Evolutionary conservation across 2,113 vertebrate species (phyloP).

Genomic region (Hypanus sabinus): DNA sequence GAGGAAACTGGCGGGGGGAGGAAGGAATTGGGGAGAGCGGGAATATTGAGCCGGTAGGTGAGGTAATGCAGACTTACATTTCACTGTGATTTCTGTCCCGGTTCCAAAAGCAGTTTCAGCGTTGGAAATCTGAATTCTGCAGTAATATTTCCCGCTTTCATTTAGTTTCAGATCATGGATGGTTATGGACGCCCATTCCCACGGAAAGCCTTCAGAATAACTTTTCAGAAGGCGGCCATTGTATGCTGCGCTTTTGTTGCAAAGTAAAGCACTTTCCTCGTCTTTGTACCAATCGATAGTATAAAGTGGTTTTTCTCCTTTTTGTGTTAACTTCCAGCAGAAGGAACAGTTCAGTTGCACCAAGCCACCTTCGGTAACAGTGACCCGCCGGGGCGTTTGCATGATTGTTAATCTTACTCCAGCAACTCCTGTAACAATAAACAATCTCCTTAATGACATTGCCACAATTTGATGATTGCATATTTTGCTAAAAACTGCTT

Average conservation of each 20-base stretch:
- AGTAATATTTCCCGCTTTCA: background rate
- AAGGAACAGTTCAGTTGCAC: background rate
- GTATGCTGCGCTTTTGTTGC: background rate
- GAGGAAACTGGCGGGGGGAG: no score
- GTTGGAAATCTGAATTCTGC: background rate
- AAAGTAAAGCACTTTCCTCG: fast-evolving
- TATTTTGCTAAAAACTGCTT: no score
- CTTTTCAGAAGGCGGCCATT: background rate
- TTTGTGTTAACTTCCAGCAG: background rate
- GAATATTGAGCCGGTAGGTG: background rate
- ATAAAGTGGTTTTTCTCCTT: background rate
- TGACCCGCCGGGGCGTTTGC: background rate
- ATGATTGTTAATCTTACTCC: background rate
- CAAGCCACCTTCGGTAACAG: background rate
- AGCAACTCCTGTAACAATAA: background rate
- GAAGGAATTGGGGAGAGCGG: no score
- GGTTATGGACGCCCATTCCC: background rate
- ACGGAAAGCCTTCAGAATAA: no score
- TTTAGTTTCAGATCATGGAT: background rate
- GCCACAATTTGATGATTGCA: no score
- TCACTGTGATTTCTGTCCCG: background rate
- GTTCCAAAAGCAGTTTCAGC: background rate
- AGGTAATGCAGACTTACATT: background rate
- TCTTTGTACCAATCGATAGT: background rate
- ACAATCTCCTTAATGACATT: background rate